Percentiles rank a stretch among this genome's conserved stretches.
These are phyloP conservation scores for Gobio gobio DNA, from an alignment of 2,113 vertebrate genomes.

Conservation along the genomic window DNA sequence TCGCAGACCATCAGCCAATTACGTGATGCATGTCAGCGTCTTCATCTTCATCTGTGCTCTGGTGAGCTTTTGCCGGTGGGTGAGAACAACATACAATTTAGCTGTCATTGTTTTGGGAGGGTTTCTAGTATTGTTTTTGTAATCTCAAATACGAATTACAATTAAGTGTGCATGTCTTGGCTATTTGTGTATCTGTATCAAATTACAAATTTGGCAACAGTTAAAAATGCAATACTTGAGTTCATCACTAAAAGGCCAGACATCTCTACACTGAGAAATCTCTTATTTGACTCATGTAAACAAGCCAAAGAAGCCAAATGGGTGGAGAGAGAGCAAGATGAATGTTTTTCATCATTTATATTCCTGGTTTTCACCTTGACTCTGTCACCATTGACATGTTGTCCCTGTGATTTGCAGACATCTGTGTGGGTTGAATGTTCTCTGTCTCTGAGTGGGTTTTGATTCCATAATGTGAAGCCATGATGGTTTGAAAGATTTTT, in stretches of 20 bases:
- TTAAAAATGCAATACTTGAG: not conserved
- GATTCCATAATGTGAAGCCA: not conserved
- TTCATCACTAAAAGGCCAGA: not conserved
- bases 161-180: not conserved
- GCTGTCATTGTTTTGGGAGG: not conserved
- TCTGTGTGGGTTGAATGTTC: not conserved
- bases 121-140: not conserved
- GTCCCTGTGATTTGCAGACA: constrained; percentile 4
- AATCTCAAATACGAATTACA: not conserved
- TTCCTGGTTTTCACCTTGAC: constrained; percentile 4
- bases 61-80: not conserved
- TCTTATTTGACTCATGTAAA: not conserved
- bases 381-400: not conserved
- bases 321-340: not conserved
- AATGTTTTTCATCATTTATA: not conserved
- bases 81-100: constrained; percentile 24
- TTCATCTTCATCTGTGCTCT: constrained; percentile 33
- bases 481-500: constrained; percentile 15
- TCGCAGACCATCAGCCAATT: constrained; percentile 38
- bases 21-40: constrained; percentile 37
- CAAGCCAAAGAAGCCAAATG: not conserved
- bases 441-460: not conserved
- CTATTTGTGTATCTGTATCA: not conserved
- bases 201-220: not conserved
- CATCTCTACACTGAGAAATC: not conserved